These are phyloP conservation scores for Tryphoninae sp. DNA, from an alignment of 2,888 invertebrate genomes.

Conservation along the genomic window DNA sequence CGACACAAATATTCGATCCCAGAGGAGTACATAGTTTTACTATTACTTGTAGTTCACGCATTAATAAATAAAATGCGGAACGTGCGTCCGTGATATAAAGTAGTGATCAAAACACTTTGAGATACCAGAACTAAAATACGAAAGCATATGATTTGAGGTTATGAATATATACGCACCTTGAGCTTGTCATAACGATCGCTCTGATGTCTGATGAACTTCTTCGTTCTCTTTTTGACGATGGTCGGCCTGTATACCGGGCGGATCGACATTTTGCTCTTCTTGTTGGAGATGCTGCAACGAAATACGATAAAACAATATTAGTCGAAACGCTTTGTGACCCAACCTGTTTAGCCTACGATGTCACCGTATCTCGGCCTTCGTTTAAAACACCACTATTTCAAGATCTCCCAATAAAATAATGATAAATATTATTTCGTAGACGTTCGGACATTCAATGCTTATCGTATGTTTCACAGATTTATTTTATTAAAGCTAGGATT, in stretches of 20 bases:
- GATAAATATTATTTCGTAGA: conserved; percentile 49
- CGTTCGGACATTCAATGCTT: conserved; percentile 36
- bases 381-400: conserved; percentile 28
- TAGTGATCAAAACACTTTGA: too few relatives aligned
- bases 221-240: conserved; percentile 98
- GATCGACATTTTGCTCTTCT: conserved; percentile 89
- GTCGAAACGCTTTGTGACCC: conserved; percentile 1
- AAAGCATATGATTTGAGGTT: conserved; percentile 57
- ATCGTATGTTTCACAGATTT: not conserved
- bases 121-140: not conserved
- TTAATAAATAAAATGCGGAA: too few relatives aligned
- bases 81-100: too few relatives aligned
- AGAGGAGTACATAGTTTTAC: too few relatives aligned
- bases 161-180: conserved; percentile 85
- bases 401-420: not conserved
- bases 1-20: too few relatives aligned
- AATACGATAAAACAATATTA: conserved; percentile 56
- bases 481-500: conserved; percentile 38
- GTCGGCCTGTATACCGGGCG: conserved; percentile 94
- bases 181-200: conserved; percentile 98
- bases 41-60: too few relatives aligned
- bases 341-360: conserved; percentile 1
- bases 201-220: conserved; percentile 99
- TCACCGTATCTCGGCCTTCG: conserved; percentile 34
- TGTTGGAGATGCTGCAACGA: conserved; percentile 71